Base-by-base conservation (phyloP, 2,113 vertebrate species). In the Lota lota region DNA sequence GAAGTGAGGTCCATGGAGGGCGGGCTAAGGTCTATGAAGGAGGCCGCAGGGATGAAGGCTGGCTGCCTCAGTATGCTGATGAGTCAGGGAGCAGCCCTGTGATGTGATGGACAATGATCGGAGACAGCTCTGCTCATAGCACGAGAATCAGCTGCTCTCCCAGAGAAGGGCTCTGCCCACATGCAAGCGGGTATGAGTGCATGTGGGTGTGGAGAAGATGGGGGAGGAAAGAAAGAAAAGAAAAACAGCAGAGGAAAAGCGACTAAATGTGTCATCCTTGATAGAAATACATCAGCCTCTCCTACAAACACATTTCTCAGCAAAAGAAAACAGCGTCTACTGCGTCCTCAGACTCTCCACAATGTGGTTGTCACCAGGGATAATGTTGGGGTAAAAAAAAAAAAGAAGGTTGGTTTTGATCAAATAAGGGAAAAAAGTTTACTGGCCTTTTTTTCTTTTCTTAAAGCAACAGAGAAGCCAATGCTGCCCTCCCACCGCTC, bases 91-190 rank as follows among this genome's bases (percentile, higher is more conserved):
- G 82, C 59, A 67, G 69, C 70, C 77, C 71, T 84, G 74, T 83
- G 72, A 87, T 84, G 88, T 82, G 86, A 85, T 72, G 72, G 78
- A 84, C 68, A 68, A 67, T 40, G 78, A 85, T 87, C 74, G 82
- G 85, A 87, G 83, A 80, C 79, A 54, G 64, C 80, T 85, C 76
- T 77, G 72, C 76, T 83, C 75, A 28, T 53, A 70, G 78, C 70
- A 63, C 76, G 61, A 56, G 73, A 82, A 81, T 78, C 75, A 70
- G 65, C 62, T 22, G 7, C 75, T 84, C 78, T 64, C 36, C 67
- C 67, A 69, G 76, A 70, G 73, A 77, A 77, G 71, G 72, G 75
- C 70, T 18, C 22, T 70, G 77, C 73, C 57, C 72, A 24, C 0
- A 28, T 70, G 68, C 60, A 36, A 74, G 61, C 10, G 11, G 4